phyloP scores from a whole-genome alignment of 2,797 vertebrate genomes.

The Capromys pilorides region DNA sequence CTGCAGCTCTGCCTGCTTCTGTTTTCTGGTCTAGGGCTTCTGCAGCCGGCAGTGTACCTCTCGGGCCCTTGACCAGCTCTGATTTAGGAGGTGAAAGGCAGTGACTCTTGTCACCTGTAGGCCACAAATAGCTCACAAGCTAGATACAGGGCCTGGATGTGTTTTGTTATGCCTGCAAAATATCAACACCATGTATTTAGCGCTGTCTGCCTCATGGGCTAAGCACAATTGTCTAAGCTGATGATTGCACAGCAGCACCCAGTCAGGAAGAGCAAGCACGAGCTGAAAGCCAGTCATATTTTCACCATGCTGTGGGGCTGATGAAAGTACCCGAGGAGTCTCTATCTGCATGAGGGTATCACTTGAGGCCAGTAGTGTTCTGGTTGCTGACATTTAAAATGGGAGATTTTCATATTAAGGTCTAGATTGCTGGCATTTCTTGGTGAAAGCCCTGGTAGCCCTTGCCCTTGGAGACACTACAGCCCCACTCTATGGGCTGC shows the following conservation, averaged over 20 bases:
- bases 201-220: neutral
- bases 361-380: neutral
- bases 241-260: neutral
- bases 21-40: neutral
- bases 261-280: neutral
- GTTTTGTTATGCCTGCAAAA: slow-evolving; percentile 15
- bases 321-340: too few relatives aligned
- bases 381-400: neutral
- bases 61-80: neutral
- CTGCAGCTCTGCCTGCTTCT: neutral
- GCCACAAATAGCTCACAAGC: neutral
- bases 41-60: neutral
- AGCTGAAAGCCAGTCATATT: neutral
- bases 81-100: neutral
- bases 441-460: neutral
- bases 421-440: neutral
- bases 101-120: neutral
- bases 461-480: neutral
- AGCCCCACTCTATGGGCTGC: neutral
- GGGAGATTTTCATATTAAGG: neutral
- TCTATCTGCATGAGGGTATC: neutral
- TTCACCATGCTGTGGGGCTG: neutral
- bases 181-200: neutral
- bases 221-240: neutral
- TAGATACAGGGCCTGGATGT: neutral